Conservation (phyloP, 1,140 invertebrate genomes). For the Eriocheir sinensis region DNA sequence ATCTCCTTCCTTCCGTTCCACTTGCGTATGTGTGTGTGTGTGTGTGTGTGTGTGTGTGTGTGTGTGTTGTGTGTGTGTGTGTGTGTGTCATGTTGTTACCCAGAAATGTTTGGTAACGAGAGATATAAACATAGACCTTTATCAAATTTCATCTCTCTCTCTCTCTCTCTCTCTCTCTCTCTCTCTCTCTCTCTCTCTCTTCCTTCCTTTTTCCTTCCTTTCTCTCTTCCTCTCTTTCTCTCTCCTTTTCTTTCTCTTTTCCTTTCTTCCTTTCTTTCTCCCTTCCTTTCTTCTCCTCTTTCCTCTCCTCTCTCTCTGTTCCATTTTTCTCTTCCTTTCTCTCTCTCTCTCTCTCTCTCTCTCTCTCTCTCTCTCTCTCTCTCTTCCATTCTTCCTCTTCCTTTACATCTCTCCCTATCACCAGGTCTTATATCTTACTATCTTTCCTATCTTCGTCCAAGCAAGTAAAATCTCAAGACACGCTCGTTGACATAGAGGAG, state of each 20-base stretch:
- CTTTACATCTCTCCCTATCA: too few relatives aligned
- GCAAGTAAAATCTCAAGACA: too few relatives aligned
- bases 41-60: neutral
- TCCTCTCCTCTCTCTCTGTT: too few relatives aligned
- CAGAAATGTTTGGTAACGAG: neutral
- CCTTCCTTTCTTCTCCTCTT: conserved; percentile 3
- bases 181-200: conserved; percentile 19
- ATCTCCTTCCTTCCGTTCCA: too few relatives aligned
- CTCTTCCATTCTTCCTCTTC: neutral
- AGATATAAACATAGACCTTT: neutral
- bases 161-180: conserved; percentile 22
- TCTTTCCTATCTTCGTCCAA: neutral
- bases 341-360: conserved; percentile 57
- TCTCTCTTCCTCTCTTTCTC: conserved; percentile 10
- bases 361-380: conserved; percentile 20
- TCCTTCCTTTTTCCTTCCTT: conserved; percentile 8
- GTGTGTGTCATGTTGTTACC: conserved; percentile 5
- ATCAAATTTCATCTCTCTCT: too few relatives aligned
- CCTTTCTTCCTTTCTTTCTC: conserved; percentile 29
- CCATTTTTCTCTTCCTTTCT: conserved; percentile 49
- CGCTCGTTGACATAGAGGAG: too few relatives aligned
- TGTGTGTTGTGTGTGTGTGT: too few relatives aligned
- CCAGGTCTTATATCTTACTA: neutral
- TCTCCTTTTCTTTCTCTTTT: neutral
- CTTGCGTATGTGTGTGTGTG: conserved; percentile 22